A percentile compares a stretch with the other conserved stretches of the same genome.
Conservation (phyloP, 2,113 vertebrate genomes). For the Caranx melampygus region DNA sequence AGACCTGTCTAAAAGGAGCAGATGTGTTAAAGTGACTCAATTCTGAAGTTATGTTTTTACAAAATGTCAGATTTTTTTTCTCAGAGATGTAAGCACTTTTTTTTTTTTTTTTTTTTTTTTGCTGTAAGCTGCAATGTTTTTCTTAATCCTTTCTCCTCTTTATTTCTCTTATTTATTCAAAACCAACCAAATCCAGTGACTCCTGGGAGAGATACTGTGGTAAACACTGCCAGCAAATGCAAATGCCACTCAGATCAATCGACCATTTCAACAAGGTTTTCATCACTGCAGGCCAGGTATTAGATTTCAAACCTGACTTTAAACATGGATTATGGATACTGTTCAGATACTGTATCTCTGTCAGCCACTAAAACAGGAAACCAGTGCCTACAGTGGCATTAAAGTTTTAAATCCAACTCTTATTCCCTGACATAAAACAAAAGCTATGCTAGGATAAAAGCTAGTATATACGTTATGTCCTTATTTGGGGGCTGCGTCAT, state of each 20-base stretch:
- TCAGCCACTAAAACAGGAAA: neutral
- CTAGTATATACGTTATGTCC: too few species aligned
- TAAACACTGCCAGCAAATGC: conserved; percentile 18
- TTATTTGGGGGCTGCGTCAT: too few species aligned
- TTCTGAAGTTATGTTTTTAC: neutral
- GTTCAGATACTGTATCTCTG: neutral
- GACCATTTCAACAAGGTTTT: neutral
- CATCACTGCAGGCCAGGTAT: neutral
- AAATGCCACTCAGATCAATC: neutral
- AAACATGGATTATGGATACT: neutral
- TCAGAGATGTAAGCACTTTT: conserved; percentile 16
- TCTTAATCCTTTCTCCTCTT: neutral
- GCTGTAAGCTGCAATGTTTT: neutral
- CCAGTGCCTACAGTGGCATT: neutral
- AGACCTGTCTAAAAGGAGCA: neutral
- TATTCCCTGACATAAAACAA: neutral
- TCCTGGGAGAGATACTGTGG: neutral
- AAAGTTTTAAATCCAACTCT: neutral
- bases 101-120: conserved; percentile 38
- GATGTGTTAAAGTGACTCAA: neutral
- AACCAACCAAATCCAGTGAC: conserved; percentile 2
- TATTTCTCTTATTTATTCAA: conserved; percentile 5
- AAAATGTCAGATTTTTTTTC: neutral
- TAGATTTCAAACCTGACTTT: neutral
- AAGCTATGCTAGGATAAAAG: neutral